Evolutionary conservation across 2,797 vertebrate species (phyloP), one percentile per base, ranked within the genome.

Genomic region (Siniperca obscura): DNA sequence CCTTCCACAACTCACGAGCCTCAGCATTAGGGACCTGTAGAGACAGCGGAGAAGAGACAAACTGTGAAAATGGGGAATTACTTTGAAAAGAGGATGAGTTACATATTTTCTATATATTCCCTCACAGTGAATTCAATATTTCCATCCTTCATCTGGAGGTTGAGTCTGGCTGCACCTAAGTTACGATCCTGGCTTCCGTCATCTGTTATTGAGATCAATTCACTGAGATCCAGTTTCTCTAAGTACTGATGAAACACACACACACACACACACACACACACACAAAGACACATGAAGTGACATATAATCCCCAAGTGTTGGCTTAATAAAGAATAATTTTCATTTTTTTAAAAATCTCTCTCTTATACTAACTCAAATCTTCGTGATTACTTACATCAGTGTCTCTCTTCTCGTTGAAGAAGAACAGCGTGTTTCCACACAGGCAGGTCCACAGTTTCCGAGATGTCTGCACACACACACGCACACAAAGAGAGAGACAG

Each of bases 1-100:
- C 97, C 76, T 97, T 96, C 97, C 97, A 98, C 59, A 97, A 90
- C 87, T 98, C 97, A 0, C 95, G 95, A 0, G 90, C 80, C 64
- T 98, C 97, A 68, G 93, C 25, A 36, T 82, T 97, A 0, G 96
- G 94, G 0, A 73, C 94, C 97, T 97, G 77, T n/a, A 70, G 25
- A 61, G 21, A 56, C n/a, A 76, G 25, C 8, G 19, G 1, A 50
- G 0, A 9, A 30, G 10, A 70, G 0, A 52, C 7, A 44, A 59
- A 44, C 10, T 1, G 1, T 74, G 0, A 56, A 36, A 48, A 56
- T 48, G 0, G 77, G 52, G 9, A 46, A 56, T 11, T 6, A 27
- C 11, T 59, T 10, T 4, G n/a, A 38, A 46, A 22, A 55, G 25
- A 36, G 2, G 2, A 22, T n/a, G 8, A 34, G 19, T 46, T 57